Base-by-base conservation (phyloP, 2,888 invertebrate genomes). In the Linnaemya vulpina region DNA sequence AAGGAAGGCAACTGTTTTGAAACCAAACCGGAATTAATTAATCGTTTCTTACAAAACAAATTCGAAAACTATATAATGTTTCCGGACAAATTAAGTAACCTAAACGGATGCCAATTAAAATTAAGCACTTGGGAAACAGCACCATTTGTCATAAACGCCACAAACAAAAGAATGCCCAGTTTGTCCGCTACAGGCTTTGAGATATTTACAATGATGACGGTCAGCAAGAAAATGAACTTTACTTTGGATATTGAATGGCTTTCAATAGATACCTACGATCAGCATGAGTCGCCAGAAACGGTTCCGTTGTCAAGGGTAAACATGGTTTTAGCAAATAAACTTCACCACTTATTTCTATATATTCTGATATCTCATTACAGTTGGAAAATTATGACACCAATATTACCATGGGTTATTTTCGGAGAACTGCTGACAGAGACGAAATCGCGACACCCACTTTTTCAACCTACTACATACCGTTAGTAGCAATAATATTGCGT, bases 191-290 rank as follows among this genome's bases (percentile, higher is more conserved):
- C 62, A 0, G 90, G 89, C 0, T 71, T 89, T 62, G 90, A 90
- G 73, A 87, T 89, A 0, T 83, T 67, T 0, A 74, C 89, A 22
- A 65, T 90, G 10, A 76, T 78, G 38, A 80, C 87, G 5, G 35
- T 90, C 13, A 86, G 88, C 49, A 55, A 76, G 5, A 67, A 86
- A 38, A 87, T 90, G 87, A 90, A 90, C 63, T 90, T 90, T 3
- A 85, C 73, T 3, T 73, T 89, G 4, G 63, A 80, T 0, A 46
- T 88, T 20, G 68, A 84, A 9, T 67, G 83, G 22, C 43, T 86
- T 65, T 20, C 76, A 49, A 53, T 75, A 3, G 68, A 81, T 20
- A 68, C 62, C 7, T 75, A 81, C 22, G 13, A 53, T 10, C 43
- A 51, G 30, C 17, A 68, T 80, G 46, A 35, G 7, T 43, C 51